Conservation (phyloP, 2,113 vertebrate species). For the Scopus umbretta region DNA sequence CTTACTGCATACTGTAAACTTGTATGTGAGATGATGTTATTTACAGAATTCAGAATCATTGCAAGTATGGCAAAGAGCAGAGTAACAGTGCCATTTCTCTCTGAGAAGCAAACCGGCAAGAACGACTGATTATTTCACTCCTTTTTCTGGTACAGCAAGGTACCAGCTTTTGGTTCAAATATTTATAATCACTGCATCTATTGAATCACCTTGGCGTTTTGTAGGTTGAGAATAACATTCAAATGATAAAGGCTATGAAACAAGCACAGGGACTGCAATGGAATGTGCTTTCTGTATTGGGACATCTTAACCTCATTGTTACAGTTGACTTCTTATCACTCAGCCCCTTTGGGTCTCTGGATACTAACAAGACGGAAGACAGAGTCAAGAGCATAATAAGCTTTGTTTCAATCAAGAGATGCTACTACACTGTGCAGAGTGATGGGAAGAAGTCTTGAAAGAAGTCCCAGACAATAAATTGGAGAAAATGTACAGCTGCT, state of each 20-base stretch:
- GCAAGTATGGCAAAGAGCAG: neutral
- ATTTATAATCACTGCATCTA: neutral
- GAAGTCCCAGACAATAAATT: neutral
- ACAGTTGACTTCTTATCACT: neutral
- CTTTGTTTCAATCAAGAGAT: neutral
- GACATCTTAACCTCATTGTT: neutral
- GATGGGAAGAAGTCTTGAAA: neutral
- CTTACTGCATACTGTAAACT: too few relatives aligned
- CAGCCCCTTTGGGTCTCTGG: neutral
- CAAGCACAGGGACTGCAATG: neutral
- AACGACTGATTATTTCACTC: neutral
- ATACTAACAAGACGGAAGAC: neutral
- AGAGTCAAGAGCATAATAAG: neutral
- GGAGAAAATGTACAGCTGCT: neutral
- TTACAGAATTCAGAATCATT: neutral
- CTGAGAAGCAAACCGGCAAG: neutral
- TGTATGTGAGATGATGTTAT: neutral
- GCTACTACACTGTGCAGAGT: neutral
- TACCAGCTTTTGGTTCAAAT: neutral
- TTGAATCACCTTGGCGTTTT: neutral
- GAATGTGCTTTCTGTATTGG: neutral
- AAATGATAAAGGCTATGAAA: neutral
- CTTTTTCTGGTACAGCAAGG: neutral
- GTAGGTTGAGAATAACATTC: neutral
- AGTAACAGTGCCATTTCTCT: neutral